Evolutionary conservation across 2,888 invertebrate genomes (phyloP), one percentile per base, ranked within the genome.

Genomic region (Diloba caeruleocephala): DNA sequence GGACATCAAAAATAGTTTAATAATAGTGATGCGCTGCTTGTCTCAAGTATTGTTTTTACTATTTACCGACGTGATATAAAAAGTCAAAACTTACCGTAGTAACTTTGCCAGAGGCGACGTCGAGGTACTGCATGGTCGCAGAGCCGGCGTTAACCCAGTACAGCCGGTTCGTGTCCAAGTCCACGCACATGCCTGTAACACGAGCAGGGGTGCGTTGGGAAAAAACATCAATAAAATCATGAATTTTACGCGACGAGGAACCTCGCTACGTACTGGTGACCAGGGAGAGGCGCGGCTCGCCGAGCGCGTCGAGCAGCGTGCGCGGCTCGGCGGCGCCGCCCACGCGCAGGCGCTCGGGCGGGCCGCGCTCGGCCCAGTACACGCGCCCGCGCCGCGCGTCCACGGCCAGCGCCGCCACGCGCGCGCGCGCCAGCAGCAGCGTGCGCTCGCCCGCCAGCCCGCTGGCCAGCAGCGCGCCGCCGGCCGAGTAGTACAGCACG

Each of bases 371-470:
- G 7, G 94, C 92, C 94, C 94, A 95, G 88, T 93, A 95, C 79
- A 95, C 83, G 79, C 87, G 87, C 25, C 95, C 95, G 51, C 94
- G 94, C 70, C 26, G 52, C 39, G 97, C 97, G 88, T 97, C 95
- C 4, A 96, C 94, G 21, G 96, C 96, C 42, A 97, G 93, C 41
- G 96, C 95, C 56, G 95, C 91, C 8, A 96, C 93, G 76, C 93
- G 0, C 95, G 94, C 97, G 60, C 25, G 14, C 37, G 95, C 94
- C 33, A 97, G 88, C 76, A 65, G 65, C 44, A 95, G 93, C 19
- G 96, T 94, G 80, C 94, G 96, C 84, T 97, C 96, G 1, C 97
- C 98, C 62, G 95, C 94, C 42, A 97, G 89, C 76, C 95, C 96
- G 62, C 96, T 95, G 0, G 95, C 97, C 45, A 95, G 92, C 63